phyloP scores from a whole-genome alignment of 2,888 invertebrate species.

The Watsonalla cultraria region DNA sequence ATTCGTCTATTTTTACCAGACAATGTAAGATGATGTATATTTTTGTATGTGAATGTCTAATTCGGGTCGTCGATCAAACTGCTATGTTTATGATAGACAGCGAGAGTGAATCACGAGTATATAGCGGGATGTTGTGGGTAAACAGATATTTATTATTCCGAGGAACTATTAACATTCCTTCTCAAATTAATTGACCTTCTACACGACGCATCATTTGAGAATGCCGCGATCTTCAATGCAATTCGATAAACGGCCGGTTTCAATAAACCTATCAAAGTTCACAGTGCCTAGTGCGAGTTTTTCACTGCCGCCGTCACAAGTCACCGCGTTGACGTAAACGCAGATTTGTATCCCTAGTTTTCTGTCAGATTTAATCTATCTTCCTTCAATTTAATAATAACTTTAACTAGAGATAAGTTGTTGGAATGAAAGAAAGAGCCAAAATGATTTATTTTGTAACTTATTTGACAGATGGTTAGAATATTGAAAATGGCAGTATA shows the following conservation, averaged over 20 bases:
- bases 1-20: constrained; percentile 12
- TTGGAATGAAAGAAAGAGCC: too few relatives aligned
- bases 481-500: too few relatives aligned
- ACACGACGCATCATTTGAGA: not conserved
- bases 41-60: constrained; percentile 27
- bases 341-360: too few relatives aligned
- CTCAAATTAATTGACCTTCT: not conserved
- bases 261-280: too few relatives aligned
- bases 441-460: too few relatives aligned
- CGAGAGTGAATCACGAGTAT: constrained; percentile 26
- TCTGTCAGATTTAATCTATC: too few relatives aligned
- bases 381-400: too few relatives aligned
- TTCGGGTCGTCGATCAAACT: constrained; percentile 26
- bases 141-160: not conserved
- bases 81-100: constrained; percentile 23
- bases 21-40: constrained; percentile 8
- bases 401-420: too few relatives aligned
- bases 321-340: too few relatives aligned
- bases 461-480: too few relatives aligned
- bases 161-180: not conserved
- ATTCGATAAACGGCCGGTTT: not conserved
- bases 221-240: not conserved
- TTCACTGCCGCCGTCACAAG: too few relatives aligned
- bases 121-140: constrained; percentile 1
- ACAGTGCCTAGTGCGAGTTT: too few relatives aligned